phyloP scores from a whole-genome alignment of 2,888 invertebrate genomes.

The Clostera curtula region DNA sequence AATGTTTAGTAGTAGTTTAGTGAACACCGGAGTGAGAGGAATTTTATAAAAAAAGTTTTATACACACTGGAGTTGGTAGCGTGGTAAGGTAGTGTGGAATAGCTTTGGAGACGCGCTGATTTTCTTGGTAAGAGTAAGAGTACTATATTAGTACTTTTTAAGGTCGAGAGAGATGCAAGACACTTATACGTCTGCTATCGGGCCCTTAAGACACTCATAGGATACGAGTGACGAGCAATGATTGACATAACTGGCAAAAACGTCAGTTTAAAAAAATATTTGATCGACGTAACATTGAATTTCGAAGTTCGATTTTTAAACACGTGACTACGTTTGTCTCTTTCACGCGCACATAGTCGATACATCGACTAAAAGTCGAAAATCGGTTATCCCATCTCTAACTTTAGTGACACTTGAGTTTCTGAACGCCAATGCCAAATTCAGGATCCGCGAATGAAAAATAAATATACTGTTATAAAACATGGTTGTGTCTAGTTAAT shows the following conservation, averaged over 20 bases:
- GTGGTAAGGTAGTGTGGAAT: background rate
- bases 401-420: conserved; percentile 30
- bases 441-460: conserved; percentile 42
- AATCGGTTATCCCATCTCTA: conserved; percentile 32
- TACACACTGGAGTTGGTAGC: conserved; percentile 21
- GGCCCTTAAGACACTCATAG: too few species aligned
- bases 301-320: conserved; percentile 14
- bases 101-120: too few species aligned
- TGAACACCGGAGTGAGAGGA: conserved; percentile 29
- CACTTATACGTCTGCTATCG: background rate
- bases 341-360: conserved; percentile 24
- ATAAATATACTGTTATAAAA: conserved; percentile 58
- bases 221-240: too few species aligned
- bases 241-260: too few species aligned
- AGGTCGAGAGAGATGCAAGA: conserved; percentile 1
- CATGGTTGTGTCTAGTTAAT: conserved; percentile 68
- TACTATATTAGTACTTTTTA: background rate
- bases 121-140: too few species aligned
- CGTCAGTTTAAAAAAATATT: conserved; percentile 11
- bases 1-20: conserved; percentile 63
- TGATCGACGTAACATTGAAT: background rate
- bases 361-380: conserved; percentile 18
- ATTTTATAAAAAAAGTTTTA: conserved; percentile 26
- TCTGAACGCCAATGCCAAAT: conserved; percentile 58
- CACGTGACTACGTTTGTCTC: conserved; percentile 18